Base-by-base conservation (phyloP, 2,113 vertebrate genomes). In the Nymphicus hollandicus region DNA sequence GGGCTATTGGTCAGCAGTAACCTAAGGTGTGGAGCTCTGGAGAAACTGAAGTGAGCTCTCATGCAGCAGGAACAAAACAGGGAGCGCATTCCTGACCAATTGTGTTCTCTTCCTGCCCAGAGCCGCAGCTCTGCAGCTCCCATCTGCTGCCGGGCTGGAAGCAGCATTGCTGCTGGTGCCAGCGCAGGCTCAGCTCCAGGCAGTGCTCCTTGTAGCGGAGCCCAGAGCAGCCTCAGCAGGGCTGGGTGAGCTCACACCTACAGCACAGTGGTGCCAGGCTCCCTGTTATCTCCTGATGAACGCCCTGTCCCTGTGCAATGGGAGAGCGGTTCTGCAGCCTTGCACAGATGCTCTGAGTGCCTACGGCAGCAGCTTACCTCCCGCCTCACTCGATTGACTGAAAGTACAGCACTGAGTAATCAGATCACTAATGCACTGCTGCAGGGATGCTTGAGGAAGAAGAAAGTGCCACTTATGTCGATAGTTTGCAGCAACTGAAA, bases 91-190 rank as follows among this genome's bases (percentile, higher is more conserved):
- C 91, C 94, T 72, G 70, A 17, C 63, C 94, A 56, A 50, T 80
- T 93, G 91, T 93, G 64, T 46, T 74, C 49, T 24, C 81, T 95
- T 95, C 95, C 92, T 94, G 92, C 72, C 50, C 28, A 72, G 64
- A 66, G 81, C 76, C 79, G 14, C 7, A 1, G 27, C 44, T 78
- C 73, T 10, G 27, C 39, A 8, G 33, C 92, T 92, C 35, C 17
- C 81, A 39, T 88, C 69, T 50, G 37, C 93, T n/a, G 2, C 2
- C 4, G 1, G 56, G 50, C 64, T 52, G 80, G 71, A 61, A 46
- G 83, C 28, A 77, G 47, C 2, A 0, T 1, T 24, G 53, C 25
- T 20, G 44, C 22, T 0, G 1, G 44, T 58, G 70, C 79, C 87
- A 53, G 77, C 0, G 1, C 33, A 13, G 64, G 49, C 86, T n/a